Evolutionary conservation across 2,797 vertebrate species (phyloP).

Genomic region (Aphelocoma californica): DNA sequence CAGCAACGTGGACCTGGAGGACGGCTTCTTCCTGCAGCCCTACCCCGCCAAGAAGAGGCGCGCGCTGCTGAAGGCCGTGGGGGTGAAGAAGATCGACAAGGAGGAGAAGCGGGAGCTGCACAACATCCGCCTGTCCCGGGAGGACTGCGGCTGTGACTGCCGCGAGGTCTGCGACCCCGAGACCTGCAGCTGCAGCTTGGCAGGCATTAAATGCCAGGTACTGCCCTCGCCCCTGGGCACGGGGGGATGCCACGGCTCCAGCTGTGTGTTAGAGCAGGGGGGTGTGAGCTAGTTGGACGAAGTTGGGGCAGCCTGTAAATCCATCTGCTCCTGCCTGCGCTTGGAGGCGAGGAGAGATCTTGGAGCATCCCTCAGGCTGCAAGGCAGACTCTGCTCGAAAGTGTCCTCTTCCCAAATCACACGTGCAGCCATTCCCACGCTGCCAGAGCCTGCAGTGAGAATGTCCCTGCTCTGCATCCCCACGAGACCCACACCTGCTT

Average conservation of each 20-base stretch:
- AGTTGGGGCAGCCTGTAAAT: background rate
- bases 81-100: constrained; percentile 93
- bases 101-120: constrained; percentile 94
- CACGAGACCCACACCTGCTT: background rate
- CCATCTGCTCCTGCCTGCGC: background rate
- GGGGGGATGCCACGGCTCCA: accelerated
- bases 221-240: background rate
- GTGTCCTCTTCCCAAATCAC: background rate
- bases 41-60: constrained; percentile 88
- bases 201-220: constrained; percentile 98
- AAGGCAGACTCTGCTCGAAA: accelerated
- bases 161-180: constrained; percentile 93
- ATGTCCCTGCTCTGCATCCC: accelerated
- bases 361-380: background rate
- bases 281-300: background rate
- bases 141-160: constrained; percentile 93
- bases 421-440: accelerated
- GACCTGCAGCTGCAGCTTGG: constrained; percentile 93
- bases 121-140: constrained; percentile 87
- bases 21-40: constrained; percentile 89
- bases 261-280: accelerated
- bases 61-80: constrained; percentile 85
- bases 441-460: background rate
- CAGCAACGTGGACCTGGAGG: constrained; percentile 79
- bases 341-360: background rate